Conservation (phyloP, 2,888 invertebrate species). For the Galerucella nymphaeae region DNA sequence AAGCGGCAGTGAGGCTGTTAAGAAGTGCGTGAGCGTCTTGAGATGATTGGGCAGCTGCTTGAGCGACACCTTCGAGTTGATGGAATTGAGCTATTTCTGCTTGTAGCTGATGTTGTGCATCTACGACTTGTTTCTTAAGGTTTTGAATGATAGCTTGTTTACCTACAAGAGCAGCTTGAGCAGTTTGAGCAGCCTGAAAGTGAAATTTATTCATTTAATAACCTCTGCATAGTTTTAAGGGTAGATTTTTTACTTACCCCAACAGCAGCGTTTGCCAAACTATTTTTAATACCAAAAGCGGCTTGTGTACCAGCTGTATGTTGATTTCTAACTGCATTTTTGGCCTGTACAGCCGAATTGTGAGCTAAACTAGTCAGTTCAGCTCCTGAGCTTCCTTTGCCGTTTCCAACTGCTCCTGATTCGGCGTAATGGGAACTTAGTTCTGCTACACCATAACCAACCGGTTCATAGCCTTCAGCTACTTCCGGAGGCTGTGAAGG, state of each 20-base stretch:
- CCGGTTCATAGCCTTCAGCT: slow-evolving; percentile 33
- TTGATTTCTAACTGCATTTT: slow-evolving; percentile 74
- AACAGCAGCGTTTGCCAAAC: slow-evolving; percentile 76
- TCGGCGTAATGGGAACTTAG: slow-evolving; percentile 3
- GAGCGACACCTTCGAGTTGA: slow-evolving; percentile 75
- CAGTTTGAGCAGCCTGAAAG: slow-evolving; percentile 71
- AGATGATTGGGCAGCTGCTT: slow-evolving; percentile 74
- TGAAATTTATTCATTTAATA: background rate
- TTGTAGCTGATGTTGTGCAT: slow-evolving; percentile 73
- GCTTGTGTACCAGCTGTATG: slow-evolving; percentile 80
- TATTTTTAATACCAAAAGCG: slow-evolving; percentile 79
- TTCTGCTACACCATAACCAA: slow-evolving; percentile 28
- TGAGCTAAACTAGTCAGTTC: slow-evolving; percentile 75
- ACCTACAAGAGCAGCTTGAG: slow-evolving; percentile 72
- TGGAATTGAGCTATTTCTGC: slow-evolving; percentile 76
- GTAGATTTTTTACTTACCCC: slow-evolving; percentile 48
- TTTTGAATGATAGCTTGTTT: slow-evolving; percentile 66
- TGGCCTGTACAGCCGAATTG: slow-evolving; percentile 78
- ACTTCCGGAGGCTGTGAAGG: slow-evolving; percentile 25
- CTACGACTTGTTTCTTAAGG: slow-evolving; percentile 75
- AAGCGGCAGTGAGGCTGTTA: slow-evolving; percentile 77
- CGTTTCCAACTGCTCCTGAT: slow-evolving; percentile 9
- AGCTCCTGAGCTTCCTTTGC: slow-evolving; percentile 65
- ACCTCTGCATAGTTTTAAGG: background rate
- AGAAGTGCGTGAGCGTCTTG: slow-evolving; percentile 75